Evolutionary conservation across 2,797 vertebrate species (phyloP), one percentile per base, ranked within the genome.

Genomic region (Micromesistius poutassou): DNA sequence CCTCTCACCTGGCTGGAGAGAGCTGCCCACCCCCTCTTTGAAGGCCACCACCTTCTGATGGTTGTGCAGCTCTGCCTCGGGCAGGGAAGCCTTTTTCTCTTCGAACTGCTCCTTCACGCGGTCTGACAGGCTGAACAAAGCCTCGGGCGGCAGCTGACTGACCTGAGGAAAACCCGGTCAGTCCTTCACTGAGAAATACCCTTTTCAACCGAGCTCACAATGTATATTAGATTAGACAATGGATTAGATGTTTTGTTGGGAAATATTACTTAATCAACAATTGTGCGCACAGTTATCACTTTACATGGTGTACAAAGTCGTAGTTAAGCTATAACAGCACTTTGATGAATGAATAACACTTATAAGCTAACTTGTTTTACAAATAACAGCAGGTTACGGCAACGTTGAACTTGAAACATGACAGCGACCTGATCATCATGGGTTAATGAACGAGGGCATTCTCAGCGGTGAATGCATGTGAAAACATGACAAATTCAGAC

Each of bases 1-100:
- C 28, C 75, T 16, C 81, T 81, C 79, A 93, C 91, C 87, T 90
- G 85, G 83, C 36, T 31, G 83, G 28, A 73, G 25, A 75, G 77
- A 38, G 80, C 76, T 90, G 25, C 46, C 80, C 72, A 92, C 78
- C 84, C 78, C 89, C 0, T 94, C 91, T 75, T 86, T 93, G 81
- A 94, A 95, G 81, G 89, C 90, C 13, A 88, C 36, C 3, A 95
- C 91, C 81, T 95, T 95, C 30, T 72, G 80, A 84, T 95, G 94
- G n/a, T 71, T 82, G 66, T 91, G 89, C 74, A 95, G 84, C 0
- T 94, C 92, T 2, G 81, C 35, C 0, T 93, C 90, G 14, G 90
- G 87, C 73, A 94, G 85, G 13, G 13, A 19, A 35, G 82, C 74
- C 22, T 77, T 79, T 25, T 74, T 89, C 76, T 90, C 82, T 2